phyloP scores from a whole-genome alignment of 2,113 vertebrate genomes.

The Psittacula cyanocephala region DNA sequence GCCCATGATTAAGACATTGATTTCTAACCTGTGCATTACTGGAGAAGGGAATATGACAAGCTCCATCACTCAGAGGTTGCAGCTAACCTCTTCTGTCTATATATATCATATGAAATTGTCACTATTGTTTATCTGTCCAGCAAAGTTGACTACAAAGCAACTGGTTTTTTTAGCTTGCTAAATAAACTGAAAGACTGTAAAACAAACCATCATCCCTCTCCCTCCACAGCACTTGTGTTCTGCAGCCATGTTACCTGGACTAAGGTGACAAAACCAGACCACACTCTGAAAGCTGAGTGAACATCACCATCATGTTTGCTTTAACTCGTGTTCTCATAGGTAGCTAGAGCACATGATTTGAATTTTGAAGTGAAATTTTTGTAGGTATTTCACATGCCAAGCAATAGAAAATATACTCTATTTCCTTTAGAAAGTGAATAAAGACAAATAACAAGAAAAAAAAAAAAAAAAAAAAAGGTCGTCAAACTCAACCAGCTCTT shows the following conservation, averaged over 20 bases:
- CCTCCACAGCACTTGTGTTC: not conserved
- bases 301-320: not conserved
- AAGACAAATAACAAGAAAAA: not conserved
- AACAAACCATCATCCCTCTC: not conserved
- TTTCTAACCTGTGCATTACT: conserved; percentile 67
- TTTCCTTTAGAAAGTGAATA: not conserved
- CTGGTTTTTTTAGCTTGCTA: conserved; percentile 32
- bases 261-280: not conserved
- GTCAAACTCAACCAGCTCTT: too few species aligned
- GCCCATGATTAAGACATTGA: conserved; percentile 70
- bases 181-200: conserved; percentile 38
- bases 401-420: not conserved
- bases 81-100: conserved; percentile 62
- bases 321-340: not conserved
- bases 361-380: not conserved
- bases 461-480: not conserved
- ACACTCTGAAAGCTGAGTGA: not conserved
- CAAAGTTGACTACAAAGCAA: conserved; percentile 51
- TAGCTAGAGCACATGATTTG: not conserved
- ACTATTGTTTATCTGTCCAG: conserved; percentile 64
- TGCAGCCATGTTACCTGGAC: not conserved
- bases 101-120: conserved; percentile 69
- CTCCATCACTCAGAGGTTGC: conserved; percentile 65
- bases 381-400: not conserved
- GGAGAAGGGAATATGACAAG: conserved; percentile 73